Evolutionary conservation across 2,797 vertebrate species (phyloP), one percentile per base, ranked within the genome.

Genomic region (Pantherophis vulpinus): DNA sequence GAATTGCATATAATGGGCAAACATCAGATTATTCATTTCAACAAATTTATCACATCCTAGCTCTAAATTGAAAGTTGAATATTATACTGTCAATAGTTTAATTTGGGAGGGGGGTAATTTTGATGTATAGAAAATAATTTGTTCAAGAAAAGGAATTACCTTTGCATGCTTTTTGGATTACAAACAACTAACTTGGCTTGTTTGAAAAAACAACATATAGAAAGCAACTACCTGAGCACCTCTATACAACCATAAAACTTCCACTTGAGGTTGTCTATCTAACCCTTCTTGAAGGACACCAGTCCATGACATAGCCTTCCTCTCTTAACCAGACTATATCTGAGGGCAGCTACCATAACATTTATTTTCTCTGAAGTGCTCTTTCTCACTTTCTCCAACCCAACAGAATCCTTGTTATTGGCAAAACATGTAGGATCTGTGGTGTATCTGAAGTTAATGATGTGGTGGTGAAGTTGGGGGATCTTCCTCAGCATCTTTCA

Each of bases 41-140:
- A 42, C 83, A 66, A 88, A 89, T 66, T 63, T 58, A 37, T 93
- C 94, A 92, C 60, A 42, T 59, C 74, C 14, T 92, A 92, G 2
- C 88, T 79, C 87, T 90, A 90, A 92, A 94, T 87, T 29, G 51
- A 93, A 91, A 91, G 25, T 1, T 0, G 37, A 91, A 88, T 74
- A 20, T 70, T 91, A 90, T 23, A 23, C 11, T 74, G 18, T 27
- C 1, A 89, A 90, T 87, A 13, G 32, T 88, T 93, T 93, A 93
- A 37, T 61, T 93, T 51, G 6, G 9, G 18, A 93, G 88, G 0
- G 5, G n/a, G 12, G 0, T 74, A 74, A 59, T 58, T 60, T n/a
- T 93, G 92, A 93, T 42, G 59, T 23, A 70, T 27, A 23, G 32
- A 9, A 74, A 70, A 47, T 25, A 60, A 60, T n/a, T 10, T 23